A percentile compares a stretch with the other conserved stretches of the same genome.
Conservation (phyloP, 2,113 vertebrate genomes). For the Vimba vimba region DNA sequence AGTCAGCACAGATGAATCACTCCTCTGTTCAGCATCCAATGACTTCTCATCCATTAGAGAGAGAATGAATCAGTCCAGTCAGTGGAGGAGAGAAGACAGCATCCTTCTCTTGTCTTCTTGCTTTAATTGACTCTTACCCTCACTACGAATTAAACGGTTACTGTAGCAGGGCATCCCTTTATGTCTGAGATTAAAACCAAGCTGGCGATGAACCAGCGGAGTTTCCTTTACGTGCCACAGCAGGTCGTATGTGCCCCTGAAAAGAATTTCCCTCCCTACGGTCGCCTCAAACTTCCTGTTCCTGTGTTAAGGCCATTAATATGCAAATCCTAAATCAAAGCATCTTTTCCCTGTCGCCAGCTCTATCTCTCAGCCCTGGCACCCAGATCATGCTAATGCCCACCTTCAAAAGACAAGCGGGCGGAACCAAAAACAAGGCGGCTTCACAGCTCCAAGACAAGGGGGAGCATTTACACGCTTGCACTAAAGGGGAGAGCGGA, state of each 20-base stretch:
- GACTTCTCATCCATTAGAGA: constrained; percentile 51
- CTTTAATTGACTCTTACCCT: constrained; percentile 35
- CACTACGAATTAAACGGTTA: neutral
- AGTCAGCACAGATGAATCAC: constrained; percentile 54
- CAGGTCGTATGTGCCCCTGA: constrained; percentile 27
- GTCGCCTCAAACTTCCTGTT: constrained; percentile 51
- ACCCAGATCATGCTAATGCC: constrained; percentile 51
- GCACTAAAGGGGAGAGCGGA: constrained; percentile 2
- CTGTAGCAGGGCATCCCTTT: constrained; percentile 14
- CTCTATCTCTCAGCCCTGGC: constrained; percentile 38
- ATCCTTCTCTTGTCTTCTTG: constrained; percentile 24
- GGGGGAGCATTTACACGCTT: constrained; percentile 45
- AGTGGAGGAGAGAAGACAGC: constrained; percentile 13
- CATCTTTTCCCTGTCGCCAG: constrained; percentile 55
- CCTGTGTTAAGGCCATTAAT: constrained; percentile 50
- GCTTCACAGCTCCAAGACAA: constrained; percentile 54
- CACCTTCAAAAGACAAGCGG: constrained; percentile 38
- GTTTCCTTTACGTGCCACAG: constrained; percentile 12
- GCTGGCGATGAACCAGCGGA: constrained; percentile 21
- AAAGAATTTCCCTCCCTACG: neutral
- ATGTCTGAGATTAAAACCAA: neutral
- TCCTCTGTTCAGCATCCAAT: constrained; percentile 59
- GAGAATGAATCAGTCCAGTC: constrained; percentile 53
- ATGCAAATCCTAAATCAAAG: constrained; percentile 60
- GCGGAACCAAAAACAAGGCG: constrained; percentile 53